These are phyloP conservation scores for Stramonita haemastoma DNA, from an alignment of 2,888 invertebrate genomes.

Conservation along the genomic window DNA sequence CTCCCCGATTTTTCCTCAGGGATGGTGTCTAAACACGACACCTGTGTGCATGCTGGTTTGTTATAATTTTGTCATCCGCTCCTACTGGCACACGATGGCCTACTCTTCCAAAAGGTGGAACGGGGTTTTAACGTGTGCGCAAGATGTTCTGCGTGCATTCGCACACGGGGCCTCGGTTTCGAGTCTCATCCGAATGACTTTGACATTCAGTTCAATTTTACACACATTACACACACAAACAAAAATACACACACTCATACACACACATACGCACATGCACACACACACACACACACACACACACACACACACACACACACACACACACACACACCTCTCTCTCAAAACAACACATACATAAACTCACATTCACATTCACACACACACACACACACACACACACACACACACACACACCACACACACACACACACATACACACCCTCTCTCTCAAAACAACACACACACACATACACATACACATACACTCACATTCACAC, in stretches of 20 bases:
- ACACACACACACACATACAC: not conserved
- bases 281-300: not conserved
- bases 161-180: too few species aligned
- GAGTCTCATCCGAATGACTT: too few species aligned
- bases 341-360: not conserved
- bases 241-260: not conserved
- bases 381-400: not conserved
- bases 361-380: not conserved
- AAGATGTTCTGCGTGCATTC: too few species aligned
- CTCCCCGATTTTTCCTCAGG: too few species aligned
- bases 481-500: too few species aligned
- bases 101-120: too few species aligned
- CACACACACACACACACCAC: not conserved
- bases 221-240: constrained; percentile 78
- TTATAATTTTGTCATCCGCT: too few species aligned
- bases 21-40: too few species aligned
- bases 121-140: too few species aligned
- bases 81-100: too few species aligned
- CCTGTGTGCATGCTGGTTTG: too few species aligned
- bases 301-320: not conserved
- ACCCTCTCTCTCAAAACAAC: not conserved
- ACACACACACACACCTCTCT: not conserved
- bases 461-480: not conserved
- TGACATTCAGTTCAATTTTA: too few species aligned
- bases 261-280: not conserved